phyloP scores from a whole-genome alignment of 64 coral and sea anemone genomes.

The Astreopora myriophthalma region DNA sequence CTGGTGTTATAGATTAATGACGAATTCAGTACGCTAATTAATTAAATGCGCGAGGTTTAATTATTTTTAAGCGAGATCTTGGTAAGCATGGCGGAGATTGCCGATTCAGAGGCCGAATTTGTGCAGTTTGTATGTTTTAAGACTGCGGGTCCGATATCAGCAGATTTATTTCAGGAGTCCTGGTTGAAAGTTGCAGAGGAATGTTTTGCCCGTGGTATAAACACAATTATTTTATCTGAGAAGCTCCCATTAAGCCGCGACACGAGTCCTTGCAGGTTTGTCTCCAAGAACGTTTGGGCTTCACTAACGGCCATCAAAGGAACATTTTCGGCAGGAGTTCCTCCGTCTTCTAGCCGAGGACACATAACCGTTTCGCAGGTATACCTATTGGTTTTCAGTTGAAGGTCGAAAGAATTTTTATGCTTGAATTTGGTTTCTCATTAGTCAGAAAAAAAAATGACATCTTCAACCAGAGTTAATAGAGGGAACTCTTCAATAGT shows the following conservation, averaged over 20 bases:
- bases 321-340: slow-evolving; percentile 65
- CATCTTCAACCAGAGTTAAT: too few species aligned
- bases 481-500: too few species aligned
- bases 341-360: slow-evolving; percentile 64
- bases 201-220: slow-evolving; percentile 72
- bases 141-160: slow-evolving; percentile 54
- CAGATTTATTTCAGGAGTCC: slow-evolving; percentile 85
- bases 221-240: slow-evolving; percentile 73
- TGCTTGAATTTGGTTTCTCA: too few species aligned
- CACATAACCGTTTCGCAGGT: slow-evolving; percentile 86
- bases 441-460: too few species aligned
- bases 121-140: slow-evolving; percentile 86
- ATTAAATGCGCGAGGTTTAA: background rate
- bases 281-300: slow-evolving; percentile 81
- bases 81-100: background rate
- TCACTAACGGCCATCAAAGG: slow-evolving; percentile 65
- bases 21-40: background rate
- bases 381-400: too few species aligned
- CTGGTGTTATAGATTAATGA: background rate
- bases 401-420: too few species aligned
- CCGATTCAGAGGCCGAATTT: background rate
- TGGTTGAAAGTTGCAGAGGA: slow-evolving; percentile 77
- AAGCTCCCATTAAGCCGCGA: slow-evolving; percentile 49
- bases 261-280: slow-evolving; percentile 70
- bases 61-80: background rate